Evolutionary conservation across 2,888 invertebrate genomes (phyloP), one percentile per base, ranked within the genome.

Genomic region (Synergus laeviventris): DNA sequence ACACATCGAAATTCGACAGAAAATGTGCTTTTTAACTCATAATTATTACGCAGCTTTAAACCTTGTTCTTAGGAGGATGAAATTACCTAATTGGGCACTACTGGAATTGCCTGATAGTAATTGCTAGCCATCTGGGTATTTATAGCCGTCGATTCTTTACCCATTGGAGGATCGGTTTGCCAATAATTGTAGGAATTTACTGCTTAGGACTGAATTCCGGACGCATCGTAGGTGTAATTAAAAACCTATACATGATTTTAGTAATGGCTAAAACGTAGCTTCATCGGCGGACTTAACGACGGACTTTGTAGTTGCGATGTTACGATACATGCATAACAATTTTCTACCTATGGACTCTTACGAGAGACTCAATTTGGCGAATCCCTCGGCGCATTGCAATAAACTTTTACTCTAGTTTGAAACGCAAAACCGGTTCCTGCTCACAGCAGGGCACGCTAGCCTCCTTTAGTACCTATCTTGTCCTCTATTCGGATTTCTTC

Each of bases 361-460:
- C 74, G 39, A 21, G 62, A 18, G 75, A 77, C 78, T 80, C 78
- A 79, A 81, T 80, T 81, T 78, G 79, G 78, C 76, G 54, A 76
- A 70, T 49, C 60, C 24, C 14, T 21, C 54, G 9, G 75, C 54
- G 76, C 80, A 74, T 49, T 78, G 81, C 77, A 76, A 79, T 80
- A 81, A 78, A 81, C 79, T 80, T 80, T 81, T 81, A 81, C 81
- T 81, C 81, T 79, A 81, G 81, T 81, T 81, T 80, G 77, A 78
- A 77, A 74, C 79, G 60, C 61, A 60, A 38, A 81, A 81, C 81
- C 81, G 81, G 81, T 81, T 81, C 61, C 74, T 56, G 39, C 54
- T 56, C 75, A 59, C 31, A 66, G 74, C 70, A 77, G 60, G 74
- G 64, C 76, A 42, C 64, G 38, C 76, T 76, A 45, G 80, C 80